Evolutionary conservation across 2,113 vertebrate species (phyloP).

Genomic region (Bubo blakistoni): DNA sequence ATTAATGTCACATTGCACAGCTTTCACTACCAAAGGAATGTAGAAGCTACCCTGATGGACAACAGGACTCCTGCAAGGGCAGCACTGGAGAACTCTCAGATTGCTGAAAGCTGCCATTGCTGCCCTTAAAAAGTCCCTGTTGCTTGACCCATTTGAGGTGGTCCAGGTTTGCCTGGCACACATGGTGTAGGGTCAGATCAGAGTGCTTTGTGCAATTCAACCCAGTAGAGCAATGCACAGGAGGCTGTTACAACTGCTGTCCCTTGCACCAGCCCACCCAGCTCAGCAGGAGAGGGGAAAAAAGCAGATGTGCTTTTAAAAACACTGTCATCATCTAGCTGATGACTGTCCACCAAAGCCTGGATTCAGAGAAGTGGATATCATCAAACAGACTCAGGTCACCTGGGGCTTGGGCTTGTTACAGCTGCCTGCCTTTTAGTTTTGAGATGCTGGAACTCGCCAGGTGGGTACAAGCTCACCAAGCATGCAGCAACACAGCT

Average conservation of each 20-base stretch:
- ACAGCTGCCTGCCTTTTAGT: not conserved
- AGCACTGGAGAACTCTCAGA: not conserved
- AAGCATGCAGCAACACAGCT: not conserved
- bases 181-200: not conserved
- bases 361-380: not conserved
- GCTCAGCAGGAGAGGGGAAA: not conserved
- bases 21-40: fast-evolving
- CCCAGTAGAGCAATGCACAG: fast-evolving
- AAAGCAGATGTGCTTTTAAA: not conserved
- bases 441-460: not conserved
- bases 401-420: not conserved
- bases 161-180: not conserved
- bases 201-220: not conserved
- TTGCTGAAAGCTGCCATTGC: not conserved
- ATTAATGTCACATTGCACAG: not conserved
- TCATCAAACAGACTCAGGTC: not conserved
- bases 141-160: not conserved
- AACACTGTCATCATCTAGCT: not conserved
- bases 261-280: not conserved
- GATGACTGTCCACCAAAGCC: not conserved
- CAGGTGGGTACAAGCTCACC: not conserved
- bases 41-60: not conserved
- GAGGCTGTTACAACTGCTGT: not conserved
- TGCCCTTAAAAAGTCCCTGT: not conserved
- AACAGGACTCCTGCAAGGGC: not conserved